Evolutionary conservation across 2,888 invertebrate genomes (phyloP), one percentile per base, ranked within the genome.

Genomic region (Eilema depressum): DNA sequence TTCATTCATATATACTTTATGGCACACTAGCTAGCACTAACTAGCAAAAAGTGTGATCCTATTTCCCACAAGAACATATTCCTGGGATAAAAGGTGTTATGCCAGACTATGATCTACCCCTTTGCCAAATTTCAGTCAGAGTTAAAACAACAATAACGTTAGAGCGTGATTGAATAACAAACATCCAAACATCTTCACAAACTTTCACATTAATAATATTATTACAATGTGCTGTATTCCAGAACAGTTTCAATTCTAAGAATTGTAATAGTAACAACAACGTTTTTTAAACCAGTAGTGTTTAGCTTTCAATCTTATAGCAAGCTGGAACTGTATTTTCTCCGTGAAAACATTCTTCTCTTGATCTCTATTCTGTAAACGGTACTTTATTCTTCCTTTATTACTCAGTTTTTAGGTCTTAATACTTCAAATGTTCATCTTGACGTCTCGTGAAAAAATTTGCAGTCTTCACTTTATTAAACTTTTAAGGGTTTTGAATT

Each of bases 261-360:
- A 47, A 47, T 47, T 47, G 11, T 25, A 11, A 59, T 25, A 7
- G 26, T 26, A 59, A 26, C 30, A 33, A 64, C 28, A 53, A 10
- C 7, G 20, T n/a, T 26, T 47, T 41, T 61, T 30, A n/a, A 61
- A 56, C 47, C 23, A 62, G 30, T 30, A 56, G 62, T 30, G 25
- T 23, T 68, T 68, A 62, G 53, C 25, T 53, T 68, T 25, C 30
- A 53, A 53, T 62, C 25, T 3, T 20, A 53, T 26, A 68, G 62
- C 53, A 33, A 68, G 20, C 25, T 53, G 26, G 56, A 33, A 62
- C 62, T 12, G 14, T 11, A 56, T 53, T 17, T 61, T 28, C 25
- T 53, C n/a, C 5, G 8, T 61, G 23, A 4, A 61, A 59, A 26
- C 23, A 41, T 11, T 57, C 2, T 25, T 2, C 20, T 26, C n/a